A percentile compares a stretch with the other conserved stretches of the same genome.
Conservation (phyloP, 2,888 invertebrate genomes). For the Ctena decussata region DNA sequence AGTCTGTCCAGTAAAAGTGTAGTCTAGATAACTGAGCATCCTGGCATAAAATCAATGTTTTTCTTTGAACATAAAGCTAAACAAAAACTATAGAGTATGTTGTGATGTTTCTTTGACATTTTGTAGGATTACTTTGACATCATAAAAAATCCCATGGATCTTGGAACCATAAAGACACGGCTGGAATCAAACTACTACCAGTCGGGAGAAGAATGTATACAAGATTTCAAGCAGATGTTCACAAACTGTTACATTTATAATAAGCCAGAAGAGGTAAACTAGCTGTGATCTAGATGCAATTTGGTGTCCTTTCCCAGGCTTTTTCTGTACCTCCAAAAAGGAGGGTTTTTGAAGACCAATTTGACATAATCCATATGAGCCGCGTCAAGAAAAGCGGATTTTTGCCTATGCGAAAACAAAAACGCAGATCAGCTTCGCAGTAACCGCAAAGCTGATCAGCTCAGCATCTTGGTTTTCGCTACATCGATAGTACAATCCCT, state of each 20-base stretch:
- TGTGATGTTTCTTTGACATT: neutral
- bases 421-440: too few relatives aligned
- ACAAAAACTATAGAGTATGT: too few relatives aligned
- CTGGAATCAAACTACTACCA: slow-evolving; percentile 98
- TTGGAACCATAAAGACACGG: slow-evolving; percentile 98
- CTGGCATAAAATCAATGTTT: too few relatives aligned
- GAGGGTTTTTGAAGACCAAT: too few relatives aligned
- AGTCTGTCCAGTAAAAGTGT: too few relatives aligned
- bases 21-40: too few relatives aligned
- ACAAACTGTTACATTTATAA: slow-evolving; percentile 99
- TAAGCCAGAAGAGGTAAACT: slow-evolving; percentile 94
- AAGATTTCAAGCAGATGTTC: slow-evolving; percentile 99
- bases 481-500: neutral
- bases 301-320: neutral
- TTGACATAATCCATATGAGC: neutral
- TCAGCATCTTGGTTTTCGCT: neutral
- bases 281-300: neutral
- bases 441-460: neutral
- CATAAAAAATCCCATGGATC: slow-evolving; percentile 98
- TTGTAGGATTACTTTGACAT: slow-evolving; percentile 98
- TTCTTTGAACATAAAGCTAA: too few relatives aligned
- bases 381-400: neutral
- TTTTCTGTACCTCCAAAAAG: too few relatives aligned
- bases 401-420: too few relatives aligned
- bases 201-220: slow-evolving; percentile 97